Evolutionary conservation across 2,113 vertebrate genomes (phyloP), one percentile per base, ranked within the genome.

Genomic region (Tragelaphus buxtoni): DNA sequence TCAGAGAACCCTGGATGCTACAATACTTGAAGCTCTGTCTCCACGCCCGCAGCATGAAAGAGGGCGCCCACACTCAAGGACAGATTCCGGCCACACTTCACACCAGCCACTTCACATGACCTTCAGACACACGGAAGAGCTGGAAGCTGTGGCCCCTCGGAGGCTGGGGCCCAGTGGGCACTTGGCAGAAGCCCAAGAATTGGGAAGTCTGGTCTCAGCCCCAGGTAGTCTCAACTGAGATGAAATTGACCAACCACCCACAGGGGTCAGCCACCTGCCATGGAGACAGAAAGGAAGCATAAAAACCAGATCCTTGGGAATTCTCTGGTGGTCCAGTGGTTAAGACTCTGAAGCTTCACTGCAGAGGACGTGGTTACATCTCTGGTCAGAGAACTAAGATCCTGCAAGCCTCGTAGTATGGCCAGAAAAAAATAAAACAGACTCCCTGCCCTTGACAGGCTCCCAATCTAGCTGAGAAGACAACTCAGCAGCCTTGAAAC

Each of bases 181-280:
- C 72, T 3, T 1, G 58, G 42, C 10, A 74, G 53, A 49, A 3
- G 47, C n/a, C 58, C 30, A 49, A 18, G 79, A 47, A 60, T 65
- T 18, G 20, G 17, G 9, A 76, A 61, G 51, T 49, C 13, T 39
- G 35, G 65, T 60, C 58, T 88, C 58, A 32, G 24, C 5, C 30
- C 61, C 61, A 53, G 30, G 11, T 3, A 0, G 1, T 74, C 83
- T 79, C 85, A 69, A 60, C 3, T 3, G 58, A 61, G 88, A 90
- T 24, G 11, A 18, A 72, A 81, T 0, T 5, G 2, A 47, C 39
- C 87, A 24, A 12, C n/a, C 5, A 16, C 7, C 56, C 12, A 2
- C 0, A 7, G 55, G 17, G 30, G n/a, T 61, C 55, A 5, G 35
- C 5, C 9, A 9, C 58, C 26, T 13, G 22, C 60, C 35, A 0